These are phyloP conservation scores for Ceratina australensis DNA, from an alignment of 1,140 invertebrate species.

Conservation along the genomic window DNA sequence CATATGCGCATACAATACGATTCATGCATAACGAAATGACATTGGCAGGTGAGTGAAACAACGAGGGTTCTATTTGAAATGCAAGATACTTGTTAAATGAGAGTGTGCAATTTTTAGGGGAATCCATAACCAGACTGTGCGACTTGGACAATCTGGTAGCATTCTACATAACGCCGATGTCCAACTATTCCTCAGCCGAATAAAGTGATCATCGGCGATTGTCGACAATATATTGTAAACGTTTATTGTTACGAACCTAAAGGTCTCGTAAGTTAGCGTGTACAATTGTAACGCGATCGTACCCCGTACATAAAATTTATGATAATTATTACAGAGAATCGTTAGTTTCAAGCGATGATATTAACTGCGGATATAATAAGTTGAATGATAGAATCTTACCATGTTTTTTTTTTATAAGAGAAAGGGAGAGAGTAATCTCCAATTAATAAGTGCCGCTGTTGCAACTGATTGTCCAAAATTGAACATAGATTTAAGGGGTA, in stretches of 20 bases:
- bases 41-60: conserved; percentile 78
- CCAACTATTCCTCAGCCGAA: conserved; percentile 66
- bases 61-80: conserved; percentile 4
- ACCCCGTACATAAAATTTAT: conserved; percentile 31
- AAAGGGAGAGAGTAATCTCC: background rate
- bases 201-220: conserved; percentile 40
- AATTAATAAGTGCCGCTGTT: conserved; percentile 38
- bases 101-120: conserved; percentile 65
- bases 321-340: conserved; percentile 23
- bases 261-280: conserved; percentile 38
- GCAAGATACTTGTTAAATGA: background rate
- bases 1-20: conserved; percentile 79
- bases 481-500: conserved; percentile 52
- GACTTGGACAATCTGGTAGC: conserved; percentile 78
- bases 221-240: conserved; percentile 53
- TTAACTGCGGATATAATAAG: conserved; percentile 34
- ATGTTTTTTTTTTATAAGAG: conserved; percentile 35
- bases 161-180: conserved; percentile 74
- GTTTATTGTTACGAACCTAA: conserved; percentile 61
- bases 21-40: conserved; percentile 82
- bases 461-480: conserved; percentile 51
- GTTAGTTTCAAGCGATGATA: conserved; percentile 39
- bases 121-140: conserved; percentile 73
- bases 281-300: conserved; percentile 51
- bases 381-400: conserved; percentile 37